A percentile compares a stretch with the other conserved stretches of the same genome.
Evolutionary conservation across 1,140 invertebrate species (phyloP).

Genomic region (Ephestia elutella): DNA sequence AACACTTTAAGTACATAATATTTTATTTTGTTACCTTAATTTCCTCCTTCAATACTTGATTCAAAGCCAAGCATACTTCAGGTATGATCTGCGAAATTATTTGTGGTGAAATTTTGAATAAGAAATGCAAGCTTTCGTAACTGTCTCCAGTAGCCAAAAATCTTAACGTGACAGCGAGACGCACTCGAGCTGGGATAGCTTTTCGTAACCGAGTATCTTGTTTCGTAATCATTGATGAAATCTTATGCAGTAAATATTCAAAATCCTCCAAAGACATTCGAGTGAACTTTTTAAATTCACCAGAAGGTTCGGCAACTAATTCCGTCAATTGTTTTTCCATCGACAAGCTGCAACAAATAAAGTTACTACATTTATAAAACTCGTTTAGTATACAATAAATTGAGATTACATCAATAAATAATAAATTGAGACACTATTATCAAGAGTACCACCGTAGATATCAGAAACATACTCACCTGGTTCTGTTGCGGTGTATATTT

Average conservation of each 20-base stretch:
- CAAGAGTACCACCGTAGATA: too few relatives aligned
- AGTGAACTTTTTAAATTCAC: constrained; percentile 16
- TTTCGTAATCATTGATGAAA: constrained; percentile 17
- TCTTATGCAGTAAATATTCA: constrained; percentile 18
- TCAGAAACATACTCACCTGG: too few relatives aligned
- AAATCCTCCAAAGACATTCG: constrained; percentile 18
- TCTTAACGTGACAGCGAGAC: constrained; percentile 19
- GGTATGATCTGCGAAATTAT: constrained; percentile 11
- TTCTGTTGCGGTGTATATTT: too few relatives aligned
- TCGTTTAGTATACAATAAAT: too few relatives aligned
- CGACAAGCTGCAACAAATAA: constrained; percentile 9
- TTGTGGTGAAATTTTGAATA: constrained; percentile 14
- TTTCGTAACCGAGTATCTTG: constrained; percentile 13
- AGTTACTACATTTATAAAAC: too few relatives aligned
- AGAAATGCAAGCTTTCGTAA: constrained; percentile 14
- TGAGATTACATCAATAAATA: too few relatives aligned
- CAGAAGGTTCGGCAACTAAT: constrained; percentile 5
- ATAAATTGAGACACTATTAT: background rate
- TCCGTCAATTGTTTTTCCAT: constrained; percentile 13
- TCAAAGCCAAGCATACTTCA: constrained; percentile 15
- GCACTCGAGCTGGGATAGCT: constrained; percentile 16
- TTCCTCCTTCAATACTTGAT: constrained; percentile 6
- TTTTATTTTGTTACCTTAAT: too few relatives aligned
- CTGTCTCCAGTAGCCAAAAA: constrained; percentile 19
- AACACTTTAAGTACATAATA: too few relatives aligned